Evolutionary conservation across 2,888 invertebrate species (phyloP), one percentile per base, ranked within the genome.

Genomic region (Agrotis clavis): DNA sequence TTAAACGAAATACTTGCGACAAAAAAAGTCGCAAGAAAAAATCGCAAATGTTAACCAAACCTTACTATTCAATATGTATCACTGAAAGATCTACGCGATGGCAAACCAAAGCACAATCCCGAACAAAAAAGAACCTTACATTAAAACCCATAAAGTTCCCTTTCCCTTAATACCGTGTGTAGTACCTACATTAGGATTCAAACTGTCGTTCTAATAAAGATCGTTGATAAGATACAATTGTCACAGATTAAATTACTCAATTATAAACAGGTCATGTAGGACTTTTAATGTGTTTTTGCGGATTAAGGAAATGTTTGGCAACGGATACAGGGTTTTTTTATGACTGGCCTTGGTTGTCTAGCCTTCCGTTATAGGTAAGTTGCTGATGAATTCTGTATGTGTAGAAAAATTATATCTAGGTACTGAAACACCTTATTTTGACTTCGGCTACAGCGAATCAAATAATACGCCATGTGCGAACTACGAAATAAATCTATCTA

Each of bases 251-350:
- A 91, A 89, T 84, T 79, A 84, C 80, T 85, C 91, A 90, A 93
- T 93, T 91, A 93, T 91, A 93, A 89, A 61, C 90, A 85, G 87
- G 89, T 92, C 93, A 91, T 93, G 94, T 88, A 90, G 89, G 79
- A 85, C 84, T 84, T 89, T 90, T 92, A 92, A 93, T 93, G 90
- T 83, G 88, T 64, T 60, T 60, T 41, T 64, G 53, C 47, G n/a
- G 35, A 41, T n/a, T 35, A 9, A 78, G 57, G 78, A 70, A 68
- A 19, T 77, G 56, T 50, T 57, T 7, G 14, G 9, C 35, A 41
- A n/a, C 51, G 18, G 19, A 74, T 13, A 16, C 64, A n/a, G 25
- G 56, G 13, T 7, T 18, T 74, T 51, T 74, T 53, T 14, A 50
- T 60, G 7, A 2, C 1, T 19, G 13, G 0, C 79, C 59, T 41